These are phyloP conservation scores for Rhodinocichla rosea DNA, from an alignment of 2,113 vertebrate genomes.

Conservation along the genomic window DNA sequence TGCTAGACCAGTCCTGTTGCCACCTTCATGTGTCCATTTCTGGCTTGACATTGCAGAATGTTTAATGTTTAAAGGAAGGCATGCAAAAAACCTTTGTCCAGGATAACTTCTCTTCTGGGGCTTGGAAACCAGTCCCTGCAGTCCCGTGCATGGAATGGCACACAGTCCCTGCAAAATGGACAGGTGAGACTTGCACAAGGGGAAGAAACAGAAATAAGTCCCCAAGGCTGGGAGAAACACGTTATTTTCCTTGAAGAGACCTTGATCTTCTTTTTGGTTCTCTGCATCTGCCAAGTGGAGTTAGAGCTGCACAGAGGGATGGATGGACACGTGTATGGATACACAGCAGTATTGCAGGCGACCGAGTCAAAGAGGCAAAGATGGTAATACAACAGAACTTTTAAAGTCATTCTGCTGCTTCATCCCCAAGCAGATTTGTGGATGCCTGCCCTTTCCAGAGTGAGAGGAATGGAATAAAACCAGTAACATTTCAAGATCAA, in stretches of 20 bases:
- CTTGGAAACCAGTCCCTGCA: background rate
- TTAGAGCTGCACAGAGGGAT: background rate
- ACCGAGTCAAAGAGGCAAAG: background rate
- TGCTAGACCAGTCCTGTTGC: background rate
- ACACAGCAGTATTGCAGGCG: background rate
- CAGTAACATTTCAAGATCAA: background rate
- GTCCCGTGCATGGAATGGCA: background rate
- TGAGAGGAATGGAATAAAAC: background rate
- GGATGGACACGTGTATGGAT: background rate
- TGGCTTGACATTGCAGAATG: background rate
- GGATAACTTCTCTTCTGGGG: background rate
- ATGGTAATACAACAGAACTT: background rate
- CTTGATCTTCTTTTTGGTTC: background rate
- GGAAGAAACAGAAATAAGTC: background rate
- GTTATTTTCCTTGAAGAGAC: background rate
- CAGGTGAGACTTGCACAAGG: background rate
- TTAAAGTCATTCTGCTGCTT: background rate
- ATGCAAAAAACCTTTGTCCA: background rate
- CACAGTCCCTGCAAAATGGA: background rate
- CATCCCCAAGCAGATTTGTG: background rate
- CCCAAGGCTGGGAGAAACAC: background rate
- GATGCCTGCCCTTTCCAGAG: background rate
- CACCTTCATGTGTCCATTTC: background rate
- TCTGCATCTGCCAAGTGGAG: background rate
- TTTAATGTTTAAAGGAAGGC: background rate